Conservation (phyloP, 2,888 invertebrate species). For the Rhagonycha lutea region DNA sequence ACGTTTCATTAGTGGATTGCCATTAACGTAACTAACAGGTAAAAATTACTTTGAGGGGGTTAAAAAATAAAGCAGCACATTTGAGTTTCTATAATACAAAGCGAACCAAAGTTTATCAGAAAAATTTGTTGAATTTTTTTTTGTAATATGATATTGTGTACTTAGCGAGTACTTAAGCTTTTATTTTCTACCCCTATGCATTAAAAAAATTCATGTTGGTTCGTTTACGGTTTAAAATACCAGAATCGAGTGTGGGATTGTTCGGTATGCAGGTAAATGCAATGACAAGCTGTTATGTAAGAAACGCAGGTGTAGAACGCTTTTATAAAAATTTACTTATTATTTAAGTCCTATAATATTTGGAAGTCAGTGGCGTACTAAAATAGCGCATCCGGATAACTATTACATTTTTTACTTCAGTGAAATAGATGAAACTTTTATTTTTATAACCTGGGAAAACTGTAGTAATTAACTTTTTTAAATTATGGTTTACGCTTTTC, state of each 20-base stretch:
- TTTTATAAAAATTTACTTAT: conserved; percentile 24
- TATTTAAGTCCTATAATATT: conserved; percentile 3
- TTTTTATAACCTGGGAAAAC: neutral
- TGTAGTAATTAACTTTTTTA: neutral
- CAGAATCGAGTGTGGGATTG: conserved; percentile 30
- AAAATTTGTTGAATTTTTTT: neutral
- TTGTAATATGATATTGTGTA: conserved; percentile 2
- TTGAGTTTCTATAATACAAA: neutral
- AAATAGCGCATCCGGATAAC: neutral
- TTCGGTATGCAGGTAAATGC: conserved; percentile 50
- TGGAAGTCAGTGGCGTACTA: conserved; percentile 7
- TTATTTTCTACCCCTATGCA: neutral
- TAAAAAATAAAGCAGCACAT: neutral
- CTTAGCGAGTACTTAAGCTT: conserved; percentile 18
- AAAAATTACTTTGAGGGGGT: neutral
- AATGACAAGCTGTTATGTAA: conserved; percentile 49
- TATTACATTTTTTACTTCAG: neutral
- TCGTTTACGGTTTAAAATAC: conserved; percentile 12
- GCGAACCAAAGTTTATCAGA: neutral
- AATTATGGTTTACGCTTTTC: neutral
- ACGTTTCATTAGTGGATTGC: conserved; percentile 45
- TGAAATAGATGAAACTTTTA: neutral
- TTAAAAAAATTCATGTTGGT: conserved; percentile 1
- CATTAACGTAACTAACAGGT: conserved; percentile 26
- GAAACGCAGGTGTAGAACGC: conserved; percentile 27